These are phyloP conservation scores for Peromyscus polionotus DNA, from an alignment of 2,113 vertebrate species.

Conservation along the genomic window DNA sequence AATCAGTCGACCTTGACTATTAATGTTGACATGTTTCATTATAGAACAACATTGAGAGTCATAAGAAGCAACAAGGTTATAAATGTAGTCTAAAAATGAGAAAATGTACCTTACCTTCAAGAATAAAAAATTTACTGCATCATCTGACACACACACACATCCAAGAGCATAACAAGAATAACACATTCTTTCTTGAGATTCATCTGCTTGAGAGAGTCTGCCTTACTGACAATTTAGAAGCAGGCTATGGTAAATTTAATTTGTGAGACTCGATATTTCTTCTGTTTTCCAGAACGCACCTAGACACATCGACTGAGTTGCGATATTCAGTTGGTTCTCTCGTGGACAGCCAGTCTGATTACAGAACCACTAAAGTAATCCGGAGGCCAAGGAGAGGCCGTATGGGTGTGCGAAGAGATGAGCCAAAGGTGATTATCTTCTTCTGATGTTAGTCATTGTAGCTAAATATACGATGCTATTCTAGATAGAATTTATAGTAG, in stretches of 20 bases:
- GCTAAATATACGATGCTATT: not conserved
- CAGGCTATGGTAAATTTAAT: not conserved
- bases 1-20: not conserved
- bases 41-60: not conserved
- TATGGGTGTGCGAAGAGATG: conserved; percentile 92
- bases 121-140: not conserved
- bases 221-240: not conserved
- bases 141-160: too few relatives aligned
- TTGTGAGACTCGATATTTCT: not conserved
- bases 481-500: not conserved
- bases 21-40: not conserved
- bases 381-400: conserved; percentile 94
- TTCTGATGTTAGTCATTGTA: conserved; percentile 55
- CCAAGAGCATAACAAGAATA: not conserved
- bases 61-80: not conserved
- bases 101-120: not conserved
- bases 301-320: conserved; percentile 95
- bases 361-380: conserved; percentile 96
- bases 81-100: not conserved
- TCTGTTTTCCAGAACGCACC: conserved; percentile 91
- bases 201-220: not conserved
- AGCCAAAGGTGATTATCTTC: conserved; percentile 91
- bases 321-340: conserved; percentile 96
- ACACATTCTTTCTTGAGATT: not conserved
- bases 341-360: conserved; percentile 96